Percentiles rank a stretch among this genome's conserved stretches.
Evolutionary conservation across 2,113 vertebrate genomes (phyloP).

Genomic region (Rhinoderma darwinii): DNA sequence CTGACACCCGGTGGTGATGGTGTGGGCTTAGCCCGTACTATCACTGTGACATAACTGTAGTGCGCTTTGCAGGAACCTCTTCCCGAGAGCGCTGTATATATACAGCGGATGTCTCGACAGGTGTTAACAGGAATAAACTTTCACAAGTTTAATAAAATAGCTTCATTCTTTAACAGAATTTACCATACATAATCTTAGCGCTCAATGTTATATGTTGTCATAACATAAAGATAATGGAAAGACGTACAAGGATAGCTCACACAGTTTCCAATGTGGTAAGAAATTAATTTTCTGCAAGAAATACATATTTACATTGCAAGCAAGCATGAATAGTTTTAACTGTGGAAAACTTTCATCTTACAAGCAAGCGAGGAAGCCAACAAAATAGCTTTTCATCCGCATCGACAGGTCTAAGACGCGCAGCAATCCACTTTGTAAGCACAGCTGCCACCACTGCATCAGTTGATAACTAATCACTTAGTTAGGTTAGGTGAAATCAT

Average conservation of each 20-base stretch:
- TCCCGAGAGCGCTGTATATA: too few species aligned
- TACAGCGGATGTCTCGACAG: too few species aligned
- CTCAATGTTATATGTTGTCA: neutral
- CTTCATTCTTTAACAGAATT: neutral
- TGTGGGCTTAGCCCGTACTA: too few species aligned
- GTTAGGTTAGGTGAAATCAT: neutral
- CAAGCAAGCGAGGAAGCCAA: neutral
- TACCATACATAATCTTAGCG: neutral
- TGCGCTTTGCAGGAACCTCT: too few species aligned
- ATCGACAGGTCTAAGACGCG: neutral
- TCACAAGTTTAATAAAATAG: neutral
- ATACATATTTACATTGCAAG: neutral
- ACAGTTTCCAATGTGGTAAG: neutral
- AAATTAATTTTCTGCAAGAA: neutral
- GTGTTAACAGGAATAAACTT: too few species aligned
- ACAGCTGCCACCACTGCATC: neutral
- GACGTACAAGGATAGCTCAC: neutral
- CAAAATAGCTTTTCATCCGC: constrained; percentile 11
- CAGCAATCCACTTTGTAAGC: neutral
- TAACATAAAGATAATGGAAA: neutral
- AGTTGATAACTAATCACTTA: constrained; percentile 6
- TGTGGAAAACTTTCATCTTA: constrained; percentile 11
- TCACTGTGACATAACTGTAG: too few species aligned
- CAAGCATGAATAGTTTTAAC: neutral
- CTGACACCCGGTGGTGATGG: too few species aligned